Evolutionary conservation across 2,888 invertebrate species (phyloP), one percentile per base, ranked within the genome.

Genomic region (Tupiocoris notatus): DNA sequence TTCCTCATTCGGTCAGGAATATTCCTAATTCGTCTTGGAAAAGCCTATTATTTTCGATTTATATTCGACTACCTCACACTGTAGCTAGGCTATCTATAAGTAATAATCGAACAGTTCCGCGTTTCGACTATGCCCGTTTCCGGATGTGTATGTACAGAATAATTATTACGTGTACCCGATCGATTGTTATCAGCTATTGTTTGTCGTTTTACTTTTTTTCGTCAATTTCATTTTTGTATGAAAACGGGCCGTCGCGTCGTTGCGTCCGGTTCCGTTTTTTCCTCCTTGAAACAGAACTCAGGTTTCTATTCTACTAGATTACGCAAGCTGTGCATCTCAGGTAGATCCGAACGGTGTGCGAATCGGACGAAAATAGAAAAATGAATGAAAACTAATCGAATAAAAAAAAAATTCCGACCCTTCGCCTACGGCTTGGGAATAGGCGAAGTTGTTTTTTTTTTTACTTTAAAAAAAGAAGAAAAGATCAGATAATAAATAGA

Each of bases 311-410:
- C 39, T 39, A 39, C 39, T 39, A 12, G 39, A 39, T 7, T 39
- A 39, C 12, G 39, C 25, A 65, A n/a, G 39, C 65, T 74, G 78
- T 56, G 73, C 76, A 77, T 63, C 80, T 80, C 80, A 80, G 79
- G 80, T 78, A 77, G 78, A 75, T 76, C 66, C 66, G 67, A 63
- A 74, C 76, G 77, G 71, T 79, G n/a, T n/a, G n/a, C n/a, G n/a
- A n/a, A n/a, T n/a, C n/a, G n/a, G n/a, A n/a, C n/a, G n/a, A n/a
- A n/a, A n/a, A n/a, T n/a, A 78, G 78, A 79, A 78, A 78, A 79
- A 78, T 77, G 12, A 77, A 66, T 74, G 77, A 39, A 59, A 74
- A 77, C 39, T n/a, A n/a, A n/a, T n/a, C n/a, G n/a, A n/a, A n/a
- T n/a, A n/a, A n/a, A n/a, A n/a, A n/a, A n/a, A n/a, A n/a, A 12